Evolutionary conservation across 2,113 vertebrate genomes (phyloP).

Genomic region (Martes martes): DNA sequence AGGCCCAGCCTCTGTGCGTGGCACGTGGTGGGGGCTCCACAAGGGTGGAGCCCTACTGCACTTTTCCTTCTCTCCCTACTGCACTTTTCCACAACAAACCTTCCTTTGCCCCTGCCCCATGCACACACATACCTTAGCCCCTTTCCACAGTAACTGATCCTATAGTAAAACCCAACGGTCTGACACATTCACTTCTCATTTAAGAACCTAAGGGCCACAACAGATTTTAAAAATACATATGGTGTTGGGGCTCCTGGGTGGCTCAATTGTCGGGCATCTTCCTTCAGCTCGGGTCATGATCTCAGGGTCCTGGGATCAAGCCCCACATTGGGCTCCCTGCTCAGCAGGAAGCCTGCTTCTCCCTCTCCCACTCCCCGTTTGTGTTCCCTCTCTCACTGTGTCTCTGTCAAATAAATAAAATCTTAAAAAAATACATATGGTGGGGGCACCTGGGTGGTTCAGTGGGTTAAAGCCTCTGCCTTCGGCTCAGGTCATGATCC

Average conservation of each 20-base stretch:
- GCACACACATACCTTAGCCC: neutral
- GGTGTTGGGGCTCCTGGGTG: too few species aligned
- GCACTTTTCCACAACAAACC: neutral
- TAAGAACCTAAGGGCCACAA: neutral
- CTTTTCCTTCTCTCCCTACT: neutral
- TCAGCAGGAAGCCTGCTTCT: too few species aligned
- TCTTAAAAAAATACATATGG: neutral
- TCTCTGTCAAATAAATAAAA: too few species aligned
- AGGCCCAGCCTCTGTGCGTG: neutral
- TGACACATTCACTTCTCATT: neutral
- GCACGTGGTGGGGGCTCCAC: neutral
- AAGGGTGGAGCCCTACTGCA: neutral
- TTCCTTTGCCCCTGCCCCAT: neutral
- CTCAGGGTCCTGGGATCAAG: too few species aligned
- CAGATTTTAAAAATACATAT: neutral
- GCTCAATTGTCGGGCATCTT: too few species aligned
- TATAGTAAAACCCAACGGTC: constrained; percentile 22
- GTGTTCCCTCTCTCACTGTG: too few species aligned
- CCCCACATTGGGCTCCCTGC: too few species aligned
- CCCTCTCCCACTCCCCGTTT: too few species aligned
- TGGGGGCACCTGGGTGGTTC: too few species aligned
- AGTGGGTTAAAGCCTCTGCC: too few species aligned
- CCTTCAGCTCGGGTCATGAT: too few species aligned
- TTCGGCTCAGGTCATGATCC: too few species aligned
- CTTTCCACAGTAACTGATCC: neutral